These are phyloP conservation scores for Centrocercus urophasianus DNA, from an alignment of 2,113 vertebrate genomes.

Conservation along the genomic window DNA sequence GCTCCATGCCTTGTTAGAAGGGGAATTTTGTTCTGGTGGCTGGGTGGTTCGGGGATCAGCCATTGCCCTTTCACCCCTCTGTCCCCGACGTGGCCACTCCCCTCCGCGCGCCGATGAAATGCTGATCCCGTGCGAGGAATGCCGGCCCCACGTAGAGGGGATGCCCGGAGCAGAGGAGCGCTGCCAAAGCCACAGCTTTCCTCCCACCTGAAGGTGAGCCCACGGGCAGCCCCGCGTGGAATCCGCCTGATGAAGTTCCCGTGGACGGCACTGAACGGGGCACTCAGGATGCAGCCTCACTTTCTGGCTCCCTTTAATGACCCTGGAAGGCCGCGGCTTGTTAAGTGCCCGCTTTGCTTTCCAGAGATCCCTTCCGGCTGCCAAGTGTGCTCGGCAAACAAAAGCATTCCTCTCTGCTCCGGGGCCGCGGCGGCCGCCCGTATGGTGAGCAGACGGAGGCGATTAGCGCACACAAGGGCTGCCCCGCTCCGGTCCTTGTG, in stretches of 20 bases:
- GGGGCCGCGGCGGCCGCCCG: not conserved
- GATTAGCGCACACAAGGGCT: not conserved
- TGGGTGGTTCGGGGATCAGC: slow-evolving; percentile 76
- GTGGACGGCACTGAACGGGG: too few relatives aligned
- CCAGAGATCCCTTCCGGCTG: slow-evolving; percentile 38
- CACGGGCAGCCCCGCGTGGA: too few relatives aligned
- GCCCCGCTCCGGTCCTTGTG: not conserved
- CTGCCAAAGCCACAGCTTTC: not conserved
- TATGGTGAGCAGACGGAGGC: slow-evolving; percentile 46
- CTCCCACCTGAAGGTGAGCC: slow-evolving; percentile 29
- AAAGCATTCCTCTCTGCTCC: slow-evolving; percentile 41
- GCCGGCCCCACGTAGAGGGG: not conserved
- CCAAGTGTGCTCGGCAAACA: slow-evolving; percentile 40
- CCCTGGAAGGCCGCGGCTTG: slow-evolving; percentile 39
- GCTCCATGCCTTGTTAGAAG: slow-evolving; percentile 81
- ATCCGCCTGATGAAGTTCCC: too few relatives aligned
- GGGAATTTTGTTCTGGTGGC: slow-evolving; percentile 73
- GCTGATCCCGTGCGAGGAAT: slow-evolving; percentile 54
- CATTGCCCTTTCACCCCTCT: slow-evolving; percentile 74
- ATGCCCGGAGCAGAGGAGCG: not conserved
- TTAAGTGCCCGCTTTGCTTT: slow-evolving; percentile 57
- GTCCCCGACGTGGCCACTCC: slow-evolving; percentile 46
- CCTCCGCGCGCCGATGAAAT: slow-evolving; percentile 57
- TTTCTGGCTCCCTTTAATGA: slow-evolving; percentile 61
- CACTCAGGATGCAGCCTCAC: slow-evolving; percentile 12